Base-by-base conservation (phyloP, 2,113 vertebrate species). In the Cairina moschata region DNA sequence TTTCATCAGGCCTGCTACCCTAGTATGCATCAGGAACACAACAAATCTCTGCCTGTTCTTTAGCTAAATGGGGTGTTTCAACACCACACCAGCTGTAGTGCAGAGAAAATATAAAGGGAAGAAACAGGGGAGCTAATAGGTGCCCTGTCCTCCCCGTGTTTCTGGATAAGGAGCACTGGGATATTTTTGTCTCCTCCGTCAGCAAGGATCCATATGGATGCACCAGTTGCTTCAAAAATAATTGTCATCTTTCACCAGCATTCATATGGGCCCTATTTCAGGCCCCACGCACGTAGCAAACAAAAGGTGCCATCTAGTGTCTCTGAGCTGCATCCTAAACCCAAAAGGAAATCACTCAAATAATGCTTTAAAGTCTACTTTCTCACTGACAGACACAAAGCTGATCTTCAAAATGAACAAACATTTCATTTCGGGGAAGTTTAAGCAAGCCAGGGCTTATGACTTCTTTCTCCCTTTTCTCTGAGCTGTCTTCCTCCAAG, bases 221-320 rank as follows among this genome's bases (percentile, higher is more conserved):
- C 86, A 92, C 90, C 88, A 76, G 12, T 96, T 86, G 69, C 96
- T 96, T 96, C 90, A 90, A 96, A 96, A 97, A 96, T 96, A 95
- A 97, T 96, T 95, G 95, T 95, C 97, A 96, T 90, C 69, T 94
- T 96, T 90, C 88, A 93, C 92, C 94, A 50, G 86, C 79, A 81
- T 92, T 96, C 82, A 92, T 76, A 97, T 52, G 34, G 82, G 76
- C 63, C 83, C 88, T 97, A 96, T 97, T 98, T 97, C 96, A 96
- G 95, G 95, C 76, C 91, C 42, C 48, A 52, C 2, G 34, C 91
- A 94, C 76, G 10, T 58, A 96, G 90, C 94, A 93, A 95, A 96
- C 93, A 82, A 86, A 95, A 97, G 91, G 94, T 96, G 96, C 93
- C 96, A 96, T 92, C 96, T 98, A 98, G 97, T 54, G 97, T 97